A percentile compares a stretch with the other conserved stretches of the same genome.
Conservation (phyloP, 2,797 vertebrate genomes). For the Pseudochaenichthys georgianus region DNA sequence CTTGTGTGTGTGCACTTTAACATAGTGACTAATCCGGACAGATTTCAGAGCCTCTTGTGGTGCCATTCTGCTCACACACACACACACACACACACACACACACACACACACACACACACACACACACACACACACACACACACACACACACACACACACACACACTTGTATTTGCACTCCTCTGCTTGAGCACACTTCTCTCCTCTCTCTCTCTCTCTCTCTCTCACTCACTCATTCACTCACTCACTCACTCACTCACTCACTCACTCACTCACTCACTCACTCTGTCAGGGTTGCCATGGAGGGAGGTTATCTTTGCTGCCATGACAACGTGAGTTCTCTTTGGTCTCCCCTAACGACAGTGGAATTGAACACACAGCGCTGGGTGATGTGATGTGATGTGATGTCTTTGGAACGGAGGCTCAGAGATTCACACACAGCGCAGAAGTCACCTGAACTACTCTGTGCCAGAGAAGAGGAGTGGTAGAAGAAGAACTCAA, state of each 20-base stretch:
- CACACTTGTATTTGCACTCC: conserved; percentile 31
- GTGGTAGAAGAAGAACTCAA: background rate
- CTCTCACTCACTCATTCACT: too few species aligned
- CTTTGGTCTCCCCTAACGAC: conserved; percentile 68
- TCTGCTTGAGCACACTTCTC: conserved; percentile 15
- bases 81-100: conserved; percentile 13
- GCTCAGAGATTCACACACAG: conserved; percentile 40
- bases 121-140: conserved; percentile 28
- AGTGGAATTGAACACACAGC: conserved; percentile 41
- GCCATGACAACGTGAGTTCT: conserved; percentile 75
- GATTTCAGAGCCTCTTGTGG: conserved; percentile 30
- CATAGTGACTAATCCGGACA: conserved; percentile 8
- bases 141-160: conserved; percentile 21
- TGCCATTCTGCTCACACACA: conserved; percentile 38
- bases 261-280: conserved; percentile 9
- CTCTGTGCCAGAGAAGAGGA: background rate
- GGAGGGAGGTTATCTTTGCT: conserved; percentile 72
- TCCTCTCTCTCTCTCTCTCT: background rate
- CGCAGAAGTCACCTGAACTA: conserved; percentile 32
- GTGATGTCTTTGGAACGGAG: conserved; percentile 32
- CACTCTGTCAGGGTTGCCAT: conserved; percentile 71
- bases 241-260: conserved; percentile 4
- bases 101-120: too few species aligned
- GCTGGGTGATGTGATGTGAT: conserved; percentile 29
- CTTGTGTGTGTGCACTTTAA: conserved; percentile 2